Conservation (phyloP, 2,888 invertebrate genomes). For the Sthenelais limicola region DNA sequence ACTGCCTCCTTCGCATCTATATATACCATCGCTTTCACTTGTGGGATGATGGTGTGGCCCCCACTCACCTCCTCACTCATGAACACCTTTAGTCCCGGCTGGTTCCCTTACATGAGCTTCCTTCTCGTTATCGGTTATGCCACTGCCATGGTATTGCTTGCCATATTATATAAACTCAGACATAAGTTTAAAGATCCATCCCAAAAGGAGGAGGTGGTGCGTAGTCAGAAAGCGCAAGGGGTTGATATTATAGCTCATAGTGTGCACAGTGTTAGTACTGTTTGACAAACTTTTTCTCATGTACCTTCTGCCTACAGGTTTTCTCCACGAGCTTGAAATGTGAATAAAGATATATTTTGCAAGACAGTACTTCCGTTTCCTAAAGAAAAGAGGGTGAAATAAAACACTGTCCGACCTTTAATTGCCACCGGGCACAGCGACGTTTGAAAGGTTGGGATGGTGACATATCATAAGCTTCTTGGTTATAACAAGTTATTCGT, state of each 20-base stretch:
- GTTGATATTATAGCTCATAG: conserved; percentile 6
- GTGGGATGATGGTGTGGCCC: conserved; percentile 38
- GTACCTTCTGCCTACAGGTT: not conserved
- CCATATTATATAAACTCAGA: not conserved
- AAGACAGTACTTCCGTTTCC: too few relatives aligned
- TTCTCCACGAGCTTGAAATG: too few relatives aligned
- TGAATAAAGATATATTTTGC: too few relatives aligned
- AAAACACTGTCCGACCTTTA: too few relatives aligned
- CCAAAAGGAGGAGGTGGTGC: not conserved
- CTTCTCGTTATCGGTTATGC: conserved; percentile 1
- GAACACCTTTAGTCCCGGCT: conserved; percentile 5
- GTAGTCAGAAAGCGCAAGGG: not conserved
- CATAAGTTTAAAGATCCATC: conserved; percentile 6
- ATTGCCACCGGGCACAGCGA: too few relatives aligned
- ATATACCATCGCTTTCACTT: conserved; percentile 38
- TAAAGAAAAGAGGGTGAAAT: too few relatives aligned
- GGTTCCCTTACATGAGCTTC: conserved; percentile 35
- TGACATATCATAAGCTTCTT: too few relatives aligned
- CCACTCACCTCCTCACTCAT: conserved; percentile 29
- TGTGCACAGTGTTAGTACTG: conserved; percentile 10
- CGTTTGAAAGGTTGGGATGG: too few relatives aligned
- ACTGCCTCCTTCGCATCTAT: conserved; percentile 30
- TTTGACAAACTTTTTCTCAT: not conserved
- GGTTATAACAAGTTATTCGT: too few relatives aligned
- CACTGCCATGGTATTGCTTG: not conserved